These are phyloP conservation scores for Zootoca vivipara DNA, from an alignment of 2,113 vertebrate species.

Conservation along the genomic window DNA sequence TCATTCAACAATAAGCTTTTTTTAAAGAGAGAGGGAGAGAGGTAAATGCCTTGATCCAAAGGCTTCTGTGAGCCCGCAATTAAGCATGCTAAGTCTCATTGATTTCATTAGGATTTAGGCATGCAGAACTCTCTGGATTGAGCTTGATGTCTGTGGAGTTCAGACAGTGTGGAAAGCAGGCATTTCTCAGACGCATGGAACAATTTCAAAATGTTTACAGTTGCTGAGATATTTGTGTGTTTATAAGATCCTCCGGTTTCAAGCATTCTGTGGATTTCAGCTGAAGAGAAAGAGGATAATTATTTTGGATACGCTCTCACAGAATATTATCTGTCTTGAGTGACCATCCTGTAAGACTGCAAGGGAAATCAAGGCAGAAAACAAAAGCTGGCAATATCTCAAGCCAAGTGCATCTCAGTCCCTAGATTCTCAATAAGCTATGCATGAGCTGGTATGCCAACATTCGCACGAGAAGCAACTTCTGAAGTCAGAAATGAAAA, in stretches of 20 bases:
- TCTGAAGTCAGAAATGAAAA: constrained; percentile 16
- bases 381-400: constrained; percentile 19
- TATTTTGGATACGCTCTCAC: constrained; percentile 26
- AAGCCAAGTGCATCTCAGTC: constrained; percentile 9
- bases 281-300: constrained; percentile 51
- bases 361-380: constrained; percentile 26
- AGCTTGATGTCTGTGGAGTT: background rate
- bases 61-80: background rate
- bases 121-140: background rate
- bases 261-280: constrained; percentile 54
- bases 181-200: constrained; percentile 57
- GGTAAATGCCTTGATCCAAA: background rate
- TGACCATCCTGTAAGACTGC: constrained; percentile 20
- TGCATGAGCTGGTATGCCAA: background rate
- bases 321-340: constrained; percentile 12
- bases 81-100: background rate
- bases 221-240: constrained; percentile 56
- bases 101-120: constrained; percentile 3
- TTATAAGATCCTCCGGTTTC: constrained; percentile 63
- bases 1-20: too few species aligned
- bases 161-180: background rate
- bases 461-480: constrained; percentile 13
- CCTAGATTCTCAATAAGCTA: constrained; percentile 26
- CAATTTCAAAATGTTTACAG: constrained; percentile 57
- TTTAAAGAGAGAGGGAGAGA: background rate